These are phyloP conservation scores for Helicorthomorpha holstii DNA, from an alignment of 1,140 invertebrate species.

Conservation along the genomic window DNA sequence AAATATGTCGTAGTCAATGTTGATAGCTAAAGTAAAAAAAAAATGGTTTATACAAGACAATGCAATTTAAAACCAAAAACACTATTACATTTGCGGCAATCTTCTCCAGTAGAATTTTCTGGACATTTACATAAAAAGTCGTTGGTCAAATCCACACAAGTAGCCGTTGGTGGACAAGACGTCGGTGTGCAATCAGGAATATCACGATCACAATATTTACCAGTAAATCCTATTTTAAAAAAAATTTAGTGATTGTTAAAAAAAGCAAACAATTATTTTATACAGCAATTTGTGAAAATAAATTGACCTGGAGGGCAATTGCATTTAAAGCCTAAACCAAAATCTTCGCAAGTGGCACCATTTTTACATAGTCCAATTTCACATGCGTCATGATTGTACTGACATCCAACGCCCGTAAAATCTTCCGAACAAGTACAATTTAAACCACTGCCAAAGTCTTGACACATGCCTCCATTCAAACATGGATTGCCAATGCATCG, in stretches of 20 bases:
- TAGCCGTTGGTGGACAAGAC: constrained; percentile 81
- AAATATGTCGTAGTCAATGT: constrained; percentile 88
- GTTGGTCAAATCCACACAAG: constrained; percentile 81
- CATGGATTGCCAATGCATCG: constrained; percentile 89
- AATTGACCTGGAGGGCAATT: constrained; percentile 59
- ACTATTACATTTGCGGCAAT: constrained; percentile 70
- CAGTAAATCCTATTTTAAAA: constrained; percentile 26
- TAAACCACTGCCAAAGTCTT: constrained; percentile 83
- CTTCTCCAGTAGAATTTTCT: constrained; percentile 88
- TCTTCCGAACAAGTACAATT: constrained; percentile 81
- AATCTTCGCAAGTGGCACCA: constrained; percentile 74
- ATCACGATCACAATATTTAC: constrained; percentile 78
- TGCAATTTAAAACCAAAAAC: not conserved
- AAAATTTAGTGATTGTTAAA: not conserved
- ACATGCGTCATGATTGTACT: constrained; percentile 85
- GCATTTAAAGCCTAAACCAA: constrained; percentile 67
- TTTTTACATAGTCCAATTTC: constrained; percentile 74
- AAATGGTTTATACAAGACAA: not conserved
- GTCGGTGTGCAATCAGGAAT: constrained; percentile 84
- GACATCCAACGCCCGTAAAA: constrained; percentile 73
- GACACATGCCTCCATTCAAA: constrained; percentile 83
- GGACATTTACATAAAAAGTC: constrained; percentile 90
- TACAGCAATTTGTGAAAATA: not conserved
- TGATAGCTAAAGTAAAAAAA: constrained; percentile 49
- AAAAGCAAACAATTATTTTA: not conserved